Evolutionary conservation across 2,797 vertebrate species (phyloP), one percentile per base, ranked within the genome.

Genomic region (Danio aesculapii): DNA sequence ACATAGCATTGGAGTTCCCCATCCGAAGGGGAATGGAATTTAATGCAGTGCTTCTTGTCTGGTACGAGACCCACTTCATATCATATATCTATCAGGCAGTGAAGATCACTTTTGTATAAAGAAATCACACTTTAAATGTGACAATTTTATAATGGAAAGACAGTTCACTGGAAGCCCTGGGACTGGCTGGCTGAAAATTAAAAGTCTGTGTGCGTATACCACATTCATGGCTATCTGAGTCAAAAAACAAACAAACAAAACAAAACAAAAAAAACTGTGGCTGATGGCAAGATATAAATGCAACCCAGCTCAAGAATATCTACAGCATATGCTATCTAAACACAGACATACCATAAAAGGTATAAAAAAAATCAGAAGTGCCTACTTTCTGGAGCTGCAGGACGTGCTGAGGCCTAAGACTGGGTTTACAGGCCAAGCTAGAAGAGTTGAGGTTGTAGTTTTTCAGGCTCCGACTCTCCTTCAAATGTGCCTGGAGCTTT

Each of bases 401-500:
- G 86, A 84, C 90, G 67, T 79, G 66, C 82, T 87, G 88, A 0
- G 88, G 62, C 16, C 78, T 58, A 67, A 76, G 74, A 73, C 81
- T 85, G n/a, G 71, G 81, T 87, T 93, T 94, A 83, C 81, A 75
- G 0, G 89, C 86, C 62, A 90, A 85, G 14, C 77, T 72, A 0
- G 87, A 78, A 71, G 88, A 78, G 63, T 88, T 92, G 6, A 91
- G 75, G 0, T 89, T 90, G 90, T 94, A 94, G 90, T 91, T 93
- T 73, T 94, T 94, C 87, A 91, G 79, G 81, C 84, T 88, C 61
- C 91, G 92, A 63, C 87, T 93, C 79, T 95, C 94, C 84, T 94
- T 95, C 88, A 94, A 87, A 77, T 94, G 93, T 11, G 91, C 92
- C 85, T 95, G 92, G 57, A 95, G 91, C 85, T 95, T 95, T 89